These are phyloP conservation scores for Cryptomyrus ogoouensis DNA, from an alignment of 2,113 vertebrate genomes.

Conservation along the genomic window DNA sequence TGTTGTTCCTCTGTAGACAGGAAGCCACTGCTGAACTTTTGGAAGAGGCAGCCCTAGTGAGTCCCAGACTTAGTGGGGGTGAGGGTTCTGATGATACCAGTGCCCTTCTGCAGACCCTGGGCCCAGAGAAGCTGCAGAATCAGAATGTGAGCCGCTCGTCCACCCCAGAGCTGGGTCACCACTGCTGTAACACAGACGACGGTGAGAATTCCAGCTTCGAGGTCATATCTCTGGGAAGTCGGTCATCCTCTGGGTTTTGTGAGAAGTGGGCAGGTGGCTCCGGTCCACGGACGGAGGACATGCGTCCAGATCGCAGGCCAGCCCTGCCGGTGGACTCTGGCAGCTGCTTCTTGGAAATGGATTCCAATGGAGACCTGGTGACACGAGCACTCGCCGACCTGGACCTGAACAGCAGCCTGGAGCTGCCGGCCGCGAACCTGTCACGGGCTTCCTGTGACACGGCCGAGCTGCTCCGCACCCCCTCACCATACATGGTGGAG, in stretches of 20 bases:
- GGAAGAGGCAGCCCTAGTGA: slow-evolving; percentile 39
- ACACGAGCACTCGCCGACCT: slow-evolving; percentile 54
- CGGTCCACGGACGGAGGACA: slow-evolving; percentile 36
- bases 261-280: slow-evolving; percentile 50
- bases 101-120: slow-evolving; percentile 57
- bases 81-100: slow-evolving; percentile 44
- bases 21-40: slow-evolving; percentile 41
- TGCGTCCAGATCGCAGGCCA: slow-evolving; percentile 19
- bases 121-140: slow-evolving; percentile 49
- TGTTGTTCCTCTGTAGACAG: slow-evolving; percentile 33
- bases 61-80: slow-evolving; percentile 22
- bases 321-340: slow-evolving; percentile 37
- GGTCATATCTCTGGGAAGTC: slow-evolving; percentile 61
- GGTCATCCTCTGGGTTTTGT: slow-evolving; percentile 64
- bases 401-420: slow-evolving; percentile 44
- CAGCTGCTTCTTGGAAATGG: slow-evolving; percentile 59
- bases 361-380: slow-evolving; percentile 53
- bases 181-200: slow-evolving; percentile 27
- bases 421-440: slow-evolving; percentile 20
- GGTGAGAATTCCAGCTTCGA: slow-evolving; percentile 45
- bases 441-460: slow-evolving; percentile 45
- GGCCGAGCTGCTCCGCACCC: slow-evolving; percentile 41
- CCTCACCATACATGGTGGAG: slow-evolving; percentile 33
- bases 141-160: slow-evolving; percentile 14
- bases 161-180: slow-evolving; percentile 10